Evolutionary conservation across 1,140 invertebrate species (phyloP).

Genomic region (Subanguina moxae): DNA sequence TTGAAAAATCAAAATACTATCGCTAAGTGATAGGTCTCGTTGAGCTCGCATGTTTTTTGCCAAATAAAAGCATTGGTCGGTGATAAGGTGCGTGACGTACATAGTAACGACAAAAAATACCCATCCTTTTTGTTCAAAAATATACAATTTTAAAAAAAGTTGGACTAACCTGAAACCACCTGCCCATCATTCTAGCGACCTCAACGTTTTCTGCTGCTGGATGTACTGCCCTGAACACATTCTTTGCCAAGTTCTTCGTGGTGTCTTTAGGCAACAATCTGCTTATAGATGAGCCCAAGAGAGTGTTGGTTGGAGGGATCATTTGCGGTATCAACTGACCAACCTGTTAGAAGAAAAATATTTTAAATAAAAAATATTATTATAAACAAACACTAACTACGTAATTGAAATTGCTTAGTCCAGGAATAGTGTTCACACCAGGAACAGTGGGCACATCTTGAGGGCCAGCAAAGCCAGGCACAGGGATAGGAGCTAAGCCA

Average conservation of each 20-base stretch:
- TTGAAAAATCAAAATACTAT: no score
- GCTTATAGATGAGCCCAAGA: constrained; percentile 56
- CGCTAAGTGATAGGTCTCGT: no score
- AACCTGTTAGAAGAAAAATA: constrained; percentile 28
- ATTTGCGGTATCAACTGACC: constrained; percentile 59
- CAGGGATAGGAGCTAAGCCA: constrained; percentile 57
- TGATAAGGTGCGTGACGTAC: no score
- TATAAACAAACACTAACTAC: constrained; percentile 39
- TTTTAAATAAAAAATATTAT: background rate
- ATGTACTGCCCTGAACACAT: constrained; percentile 57
- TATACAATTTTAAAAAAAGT: background rate
- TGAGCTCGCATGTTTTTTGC: no score
- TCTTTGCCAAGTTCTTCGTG: constrained; percentile 58
- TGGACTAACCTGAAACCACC: constrained; percentile 55
- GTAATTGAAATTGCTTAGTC: constrained; percentile 59
- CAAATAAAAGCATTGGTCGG: no score
- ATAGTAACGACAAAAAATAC: no score
- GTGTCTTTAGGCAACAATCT: constrained; percentile 57
- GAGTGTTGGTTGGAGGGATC: constrained; percentile 59
- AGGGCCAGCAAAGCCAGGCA: constrained; percentile 57
- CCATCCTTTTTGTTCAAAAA: no score
- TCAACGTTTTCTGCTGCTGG: constrained; percentile 59
- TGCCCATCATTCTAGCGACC: constrained; percentile 58
- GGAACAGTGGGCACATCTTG: constrained; percentile 54
- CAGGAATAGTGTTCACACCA: constrained; percentile 58